These are phyloP conservation scores for Amphiprion percula DNA, from an alignment of 2,113 vertebrate species.

Conservation along the genomic window DNA sequence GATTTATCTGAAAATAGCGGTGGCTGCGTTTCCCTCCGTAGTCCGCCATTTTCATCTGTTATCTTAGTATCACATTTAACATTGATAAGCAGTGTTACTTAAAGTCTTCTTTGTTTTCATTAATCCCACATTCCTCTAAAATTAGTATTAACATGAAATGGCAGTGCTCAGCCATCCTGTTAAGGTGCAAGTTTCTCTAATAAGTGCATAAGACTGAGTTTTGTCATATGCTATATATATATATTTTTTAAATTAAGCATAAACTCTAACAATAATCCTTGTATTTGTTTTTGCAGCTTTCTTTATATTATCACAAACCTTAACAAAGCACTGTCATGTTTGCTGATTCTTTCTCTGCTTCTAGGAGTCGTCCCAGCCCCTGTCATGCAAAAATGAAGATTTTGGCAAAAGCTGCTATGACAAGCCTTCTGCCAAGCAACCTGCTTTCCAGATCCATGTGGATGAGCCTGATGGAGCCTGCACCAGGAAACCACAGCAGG, in stretches of 20 bases:
- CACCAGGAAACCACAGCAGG: conserved; percentile 59
- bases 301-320: too few relatives aligned
- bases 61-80: background rate
- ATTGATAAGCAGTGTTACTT: too few relatives aligned
- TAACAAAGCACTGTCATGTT: too few relatives aligned
- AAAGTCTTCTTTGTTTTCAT: accelerated
- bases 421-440: conserved; percentile 78
- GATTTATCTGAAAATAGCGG: background rate
- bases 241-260: too few relatives aligned
- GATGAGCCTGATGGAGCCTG: conserved; percentile 88
- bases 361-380: conserved; percentile 76
- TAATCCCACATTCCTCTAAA: background rate
- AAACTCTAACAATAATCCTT: too few relatives aligned
- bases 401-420: conserved; percentile 73
- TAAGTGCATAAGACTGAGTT: too few relatives aligned
- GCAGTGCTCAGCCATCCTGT: too few relatives aligned
- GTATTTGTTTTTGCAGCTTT: too few relatives aligned
- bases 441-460: conserved; percentile 82
- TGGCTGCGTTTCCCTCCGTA: accelerated
- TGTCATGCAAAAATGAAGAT: conserved; percentile 83
- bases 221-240: too few relatives aligned
- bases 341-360: background rate
- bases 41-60: conserved; percentile 64
- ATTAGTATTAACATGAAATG: too few relatives aligned
- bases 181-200: too few relatives aligned